Evolutionary conservation across 2,113 vertebrate species (phyloP).

Genomic region (Seriola dumerili): DNA sequence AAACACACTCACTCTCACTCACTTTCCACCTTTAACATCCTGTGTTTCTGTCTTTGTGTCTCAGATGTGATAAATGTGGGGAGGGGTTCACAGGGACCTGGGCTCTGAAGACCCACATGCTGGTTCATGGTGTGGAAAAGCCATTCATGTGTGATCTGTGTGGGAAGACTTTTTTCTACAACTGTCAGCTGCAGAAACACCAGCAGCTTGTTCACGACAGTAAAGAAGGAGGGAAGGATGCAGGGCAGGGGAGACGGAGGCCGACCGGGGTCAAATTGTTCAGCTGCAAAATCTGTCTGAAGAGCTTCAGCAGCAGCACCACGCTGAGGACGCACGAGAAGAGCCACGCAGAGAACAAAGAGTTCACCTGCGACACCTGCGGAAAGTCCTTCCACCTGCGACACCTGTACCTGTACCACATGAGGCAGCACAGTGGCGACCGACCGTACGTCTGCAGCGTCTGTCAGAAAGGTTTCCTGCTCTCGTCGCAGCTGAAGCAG

Average conservation of each 20-base stretch:
- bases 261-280: constrained; percentile 15
- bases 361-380: constrained; percentile 70
- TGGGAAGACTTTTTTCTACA: constrained; percentile 79
- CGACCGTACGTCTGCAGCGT: constrained; percentile 73
- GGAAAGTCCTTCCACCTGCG: constrained; percentile 71
- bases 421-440: constrained; percentile 70
- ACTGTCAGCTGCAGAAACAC: constrained; percentile 81
- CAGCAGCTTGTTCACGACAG: constrained; percentile 69
- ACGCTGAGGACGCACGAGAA: constrained; percentile 71
- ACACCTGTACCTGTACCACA: constrained; percentile 73
- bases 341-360: constrained; percentile 68
- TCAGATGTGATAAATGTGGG: constrained; percentile 72
- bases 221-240: background rate
- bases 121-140: constrained; percentile 75
- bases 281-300: constrained; percentile 67
- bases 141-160: constrained; percentile 79
- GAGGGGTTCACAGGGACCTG: constrained; percentile 73
- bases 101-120: constrained; percentile 79
- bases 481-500: constrained; percentile 74
- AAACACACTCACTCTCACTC: no score
- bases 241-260: background rate
- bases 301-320: constrained; percentile 69
- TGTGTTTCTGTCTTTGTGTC: background rate
- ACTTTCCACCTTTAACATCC: background rate
- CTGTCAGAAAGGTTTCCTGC: constrained; percentile 83